Conservation (phyloP, 2,797 vertebrate species). For the Tolypeutes matacus region DNA sequence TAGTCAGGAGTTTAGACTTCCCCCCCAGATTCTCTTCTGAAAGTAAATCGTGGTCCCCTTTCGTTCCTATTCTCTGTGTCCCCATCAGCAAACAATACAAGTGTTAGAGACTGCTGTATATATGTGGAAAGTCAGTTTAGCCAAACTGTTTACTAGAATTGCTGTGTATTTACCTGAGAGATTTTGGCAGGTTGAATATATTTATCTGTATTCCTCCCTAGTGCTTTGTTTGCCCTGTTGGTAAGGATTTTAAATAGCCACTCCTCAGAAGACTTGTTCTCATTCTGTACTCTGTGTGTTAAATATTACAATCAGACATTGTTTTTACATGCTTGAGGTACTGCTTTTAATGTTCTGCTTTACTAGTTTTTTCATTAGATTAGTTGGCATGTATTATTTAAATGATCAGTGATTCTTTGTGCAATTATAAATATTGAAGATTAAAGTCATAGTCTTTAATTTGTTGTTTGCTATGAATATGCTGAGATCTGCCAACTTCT, state of each 20-base stretch:
- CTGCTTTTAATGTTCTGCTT: slow-evolving; percentile 22
- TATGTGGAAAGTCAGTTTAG: neutral
- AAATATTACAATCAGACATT: slow-evolving; percentile 5
- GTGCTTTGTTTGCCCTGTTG: slow-evolving; percentile 11
- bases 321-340: neutral
- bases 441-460: slow-evolving; percentile 78
- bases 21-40: neutral
- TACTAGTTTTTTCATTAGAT: slow-evolving; percentile 59
- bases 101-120: neutral
- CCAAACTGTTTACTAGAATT: neutral
- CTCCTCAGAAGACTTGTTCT: slow-evolving; percentile 1
- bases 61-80: neutral
- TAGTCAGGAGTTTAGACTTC: slow-evolving; percentile 25
- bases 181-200: neutral
- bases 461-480: slow-evolving; percentile 72
- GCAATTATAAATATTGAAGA: slow-evolving; percentile 73
- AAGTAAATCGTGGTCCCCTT: neutral
- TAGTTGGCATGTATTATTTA: slow-evolving; percentile 80
- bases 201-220: neutral
- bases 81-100: neutral
- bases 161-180: neutral
- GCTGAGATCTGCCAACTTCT: slow-evolving; percentile 54
- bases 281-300: neutral
- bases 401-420: slow-evolving; percentile 73
- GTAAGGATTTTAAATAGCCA: slow-evolving; percentile 22